Base-by-base conservation (phyloP, 1,140 invertebrate genomes). In the Drosophila ironensis region DNA sequence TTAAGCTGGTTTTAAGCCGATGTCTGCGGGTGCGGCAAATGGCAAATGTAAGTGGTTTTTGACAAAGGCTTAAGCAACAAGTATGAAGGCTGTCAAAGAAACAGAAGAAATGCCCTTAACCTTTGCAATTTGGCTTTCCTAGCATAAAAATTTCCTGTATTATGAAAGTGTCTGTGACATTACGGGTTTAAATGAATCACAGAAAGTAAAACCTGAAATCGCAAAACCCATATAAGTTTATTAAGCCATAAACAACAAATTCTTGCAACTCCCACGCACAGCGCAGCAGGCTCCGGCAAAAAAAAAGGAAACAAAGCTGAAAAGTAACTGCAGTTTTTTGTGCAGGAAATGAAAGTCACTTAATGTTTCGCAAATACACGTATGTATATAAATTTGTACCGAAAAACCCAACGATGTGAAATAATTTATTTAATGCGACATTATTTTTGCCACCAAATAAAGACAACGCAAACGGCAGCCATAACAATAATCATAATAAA, bases 361-460 rank as follows among this genome's bases (percentile, higher is more conserved):
- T 46, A 57, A 40, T 33, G 53, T 22, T 24, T 20, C n/a, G 28
- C 46, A 22, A 25, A 40, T 24, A 24, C 24, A 25, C 24, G 12
- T 37, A 44, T 9, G 30, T 19, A 20, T 16, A n/a, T 51, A 3
- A 16, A 17, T 16, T 2, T 37, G 3, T 7, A 16, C 27, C 47
- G 27, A 44, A 41, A 54, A 45, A 71, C 44, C 47, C 47, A 38
- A 66, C 64, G 66, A 69, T 57, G 66, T 72, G 73, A 51, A 77
- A 84, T 78, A 84, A 77, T 82, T 82, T 82, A 84, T 84, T 82
- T 73, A 84, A 84, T 70, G 66, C 42, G 44, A 61, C 67, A 77
- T 77, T 72, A 77, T 84, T 69, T 68, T 63, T 82, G 14, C 56
- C 69, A 48, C 78, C 77, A 82, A 72, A 81, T 81, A 76, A 82